Evolutionary conservation across 2,797 vertebrate genomes (phyloP).

Genomic region (Hyperoplus immaculatus): DNA sequence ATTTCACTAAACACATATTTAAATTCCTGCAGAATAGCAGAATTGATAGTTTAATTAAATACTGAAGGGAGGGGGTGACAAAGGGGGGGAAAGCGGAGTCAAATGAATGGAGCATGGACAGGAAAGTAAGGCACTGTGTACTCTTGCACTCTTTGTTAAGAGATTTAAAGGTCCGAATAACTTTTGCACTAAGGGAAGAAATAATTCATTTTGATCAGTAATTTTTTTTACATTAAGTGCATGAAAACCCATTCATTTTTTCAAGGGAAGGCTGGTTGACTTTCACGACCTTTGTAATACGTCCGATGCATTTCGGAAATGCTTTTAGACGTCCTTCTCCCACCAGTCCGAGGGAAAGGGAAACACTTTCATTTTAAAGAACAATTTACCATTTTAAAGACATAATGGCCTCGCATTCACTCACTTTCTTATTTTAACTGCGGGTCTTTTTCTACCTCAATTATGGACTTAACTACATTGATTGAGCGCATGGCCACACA

Average conservation of each 20-base stretch:
- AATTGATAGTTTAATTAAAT: constrained; percentile 72
- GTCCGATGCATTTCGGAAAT: neutral
- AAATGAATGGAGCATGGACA: constrained; percentile 27
- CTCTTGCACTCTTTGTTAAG: neutral
- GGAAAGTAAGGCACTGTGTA: constrained; percentile 1
- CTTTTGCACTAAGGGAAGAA: neutral
- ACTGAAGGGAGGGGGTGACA: constrained; percentile 12
- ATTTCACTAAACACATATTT: constrained; percentile 68
- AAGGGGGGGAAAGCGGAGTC: constrained; percentile 32
- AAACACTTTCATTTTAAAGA: neutral
- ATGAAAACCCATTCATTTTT: neutral
- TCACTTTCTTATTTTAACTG: neutral
- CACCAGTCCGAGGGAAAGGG: neutral
- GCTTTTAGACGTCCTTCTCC: neutral
- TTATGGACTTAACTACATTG: neutral
- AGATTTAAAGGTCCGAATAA: neutral
- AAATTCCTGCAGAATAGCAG: constrained; percentile 54
- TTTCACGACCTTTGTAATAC: neutral
- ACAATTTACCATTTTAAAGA: neutral
- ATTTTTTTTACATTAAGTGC: neutral
- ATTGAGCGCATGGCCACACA: neutral
- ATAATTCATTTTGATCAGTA: neutral
- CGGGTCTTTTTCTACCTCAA: neutral
- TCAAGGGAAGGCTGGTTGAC: neutral
- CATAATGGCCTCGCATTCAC: neutral